Percentiles rank a stretch among this genome's conserved stretches.
These are phyloP conservation scores for Heliconius hortense DNA, from an alignment of 2,888 invertebrate species.

Conservation along the genomic window DNA sequence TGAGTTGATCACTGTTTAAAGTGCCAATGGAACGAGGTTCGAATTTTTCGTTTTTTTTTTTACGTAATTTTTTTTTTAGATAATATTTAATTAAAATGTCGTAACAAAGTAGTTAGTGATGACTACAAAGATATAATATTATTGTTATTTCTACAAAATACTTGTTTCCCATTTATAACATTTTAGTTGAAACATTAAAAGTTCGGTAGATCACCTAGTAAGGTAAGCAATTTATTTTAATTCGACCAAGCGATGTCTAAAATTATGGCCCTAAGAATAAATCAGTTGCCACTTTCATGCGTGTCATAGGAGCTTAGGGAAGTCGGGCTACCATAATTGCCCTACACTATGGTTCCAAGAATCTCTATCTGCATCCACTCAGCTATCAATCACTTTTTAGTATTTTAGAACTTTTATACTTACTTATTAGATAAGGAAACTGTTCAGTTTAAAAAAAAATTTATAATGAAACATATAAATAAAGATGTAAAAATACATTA, in stretches of 20 bases:
- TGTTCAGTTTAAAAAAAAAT: too few relatives aligned
- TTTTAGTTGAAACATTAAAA: background rate
- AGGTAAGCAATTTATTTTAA: slow-evolving; percentile 58
- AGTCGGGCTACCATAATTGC: slow-evolving; percentile 21
- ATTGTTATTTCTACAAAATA: background rate
- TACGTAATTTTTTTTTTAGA: too few relatives aligned
- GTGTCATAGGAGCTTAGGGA: slow-evolving; percentile 13
- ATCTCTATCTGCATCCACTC: slow-evolving; percentile 7
- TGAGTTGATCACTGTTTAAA: too few relatives aligned
- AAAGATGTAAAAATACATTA: background rate
- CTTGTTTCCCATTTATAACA: background rate
- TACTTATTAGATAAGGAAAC: background rate
- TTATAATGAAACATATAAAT: background rate
- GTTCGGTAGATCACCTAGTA: slow-evolving; percentile 8
- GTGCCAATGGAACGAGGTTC: too few relatives aligned
- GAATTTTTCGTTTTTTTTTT: too few relatives aligned
- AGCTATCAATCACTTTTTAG: slow-evolving; percentile 17
- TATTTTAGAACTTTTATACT: background rate
- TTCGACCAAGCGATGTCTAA: slow-evolving; percentile 59
- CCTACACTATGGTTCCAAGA: slow-evolving; percentile 16
- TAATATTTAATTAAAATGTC: too few relatives aligned
- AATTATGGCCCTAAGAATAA: slow-evolving; percentile 65
- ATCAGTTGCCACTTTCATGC: slow-evolving; percentile 55
- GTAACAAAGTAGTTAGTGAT: background rate
- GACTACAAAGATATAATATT: background rate